A percentile compares a stretch with the other conserved stretches of the same genome.
Conservation (phyloP, 1,140 invertebrate genomes). For the Drosophila littoralis region DNA sequence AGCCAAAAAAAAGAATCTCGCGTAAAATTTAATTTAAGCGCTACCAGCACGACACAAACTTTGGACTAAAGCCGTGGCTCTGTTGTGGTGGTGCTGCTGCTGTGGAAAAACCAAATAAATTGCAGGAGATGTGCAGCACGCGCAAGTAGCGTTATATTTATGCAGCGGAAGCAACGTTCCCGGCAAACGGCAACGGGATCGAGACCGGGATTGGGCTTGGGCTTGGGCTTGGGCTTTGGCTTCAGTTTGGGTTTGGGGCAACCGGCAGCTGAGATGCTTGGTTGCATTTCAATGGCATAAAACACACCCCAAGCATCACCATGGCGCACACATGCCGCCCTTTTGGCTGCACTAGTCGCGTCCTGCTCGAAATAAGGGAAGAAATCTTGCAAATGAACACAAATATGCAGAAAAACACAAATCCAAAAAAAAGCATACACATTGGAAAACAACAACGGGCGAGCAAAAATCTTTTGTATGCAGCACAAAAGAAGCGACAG, state of each 20-base stretch:
- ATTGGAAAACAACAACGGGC: conserved; percentile 64
- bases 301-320: conserved; percentile 54
- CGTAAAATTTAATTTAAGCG: conserved; percentile 62
- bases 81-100: conserved; percentile 4
- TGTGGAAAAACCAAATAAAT: conserved; percentile 75
- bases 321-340: conserved; percentile 36
- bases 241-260: conserved; percentile 6
- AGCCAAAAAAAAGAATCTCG: conserved; percentile 34
- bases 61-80: conserved; percentile 17
- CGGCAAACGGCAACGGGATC: conserved; percentile 35
- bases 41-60: conserved; percentile 30
- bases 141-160: conserved; percentile 78
- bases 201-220: conserved; percentile 1
- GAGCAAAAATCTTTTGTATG: conserved; percentile 76
- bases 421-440: conserved; percentile 27
- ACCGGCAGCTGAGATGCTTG: conserved; percentile 61
- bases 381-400: conserved; percentile 80
- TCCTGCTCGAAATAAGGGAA: conserved; percentile 68
- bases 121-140: conserved; percentile 67
- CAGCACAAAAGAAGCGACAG: conserved; percentile 69
- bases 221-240: neutral
- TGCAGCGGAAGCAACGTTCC: conserved; percentile 62
- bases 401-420: conserved; percentile 61
- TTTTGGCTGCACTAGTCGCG: conserved; percentile 36
- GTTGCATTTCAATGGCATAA: conserved; percentile 78